A percentile compares a stretch with the other conserved stretches of the same genome.
Conservation (phyloP, 2,888 invertebrate genomes). For the Chloroclystis v-ata region DNA sequence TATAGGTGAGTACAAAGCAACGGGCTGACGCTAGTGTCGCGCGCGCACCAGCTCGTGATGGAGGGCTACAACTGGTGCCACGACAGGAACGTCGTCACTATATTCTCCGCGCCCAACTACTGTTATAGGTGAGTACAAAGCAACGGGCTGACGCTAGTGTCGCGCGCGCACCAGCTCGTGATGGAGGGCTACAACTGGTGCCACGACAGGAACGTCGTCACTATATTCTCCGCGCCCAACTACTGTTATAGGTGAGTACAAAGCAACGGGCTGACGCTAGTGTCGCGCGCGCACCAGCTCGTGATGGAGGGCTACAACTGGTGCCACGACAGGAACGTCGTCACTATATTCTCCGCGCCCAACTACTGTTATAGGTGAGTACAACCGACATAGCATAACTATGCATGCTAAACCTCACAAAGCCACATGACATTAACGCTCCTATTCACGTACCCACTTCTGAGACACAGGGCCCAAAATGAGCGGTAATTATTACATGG, state of each 20-base stretch:
- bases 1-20: conserved; percentile 94
- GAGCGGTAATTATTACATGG: too few relatives aligned
- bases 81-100: conserved; percentile 99
- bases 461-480: too few relatives aligned
- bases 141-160: conserved; percentile 98
- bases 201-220: conserved; percentile 99
- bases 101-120: conserved; percentile 99
- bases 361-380: conserved; percentile 95
- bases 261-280: conserved; percentile 98
- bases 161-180: conserved; percentile 99
- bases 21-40: conserved; percentile 97
- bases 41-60: conserved; percentile 99
- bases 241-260: conserved; percentile 95
- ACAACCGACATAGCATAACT: too few relatives aligned
- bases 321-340: conserved; percentile 99
- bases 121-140: conserved; percentile 95
- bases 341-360: conserved; percentile 99
- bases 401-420: too few relatives aligned
- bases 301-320: conserved; percentile 99
- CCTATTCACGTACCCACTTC: too few relatives aligned
- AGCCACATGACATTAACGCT: too few relatives aligned
- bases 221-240: conserved; percentile 99
- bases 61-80: conserved; percentile 99
- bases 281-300: conserved; percentile 99
- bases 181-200: conserved; percentile 99